A percentile compares a stretch with the other conserved stretches of the same genome.
These are phyloP conservation scores for Cyphomyrus plagiostoma DNA, from an alignment of 2,113 vertebrate species.

Conservation along the genomic window DNA sequence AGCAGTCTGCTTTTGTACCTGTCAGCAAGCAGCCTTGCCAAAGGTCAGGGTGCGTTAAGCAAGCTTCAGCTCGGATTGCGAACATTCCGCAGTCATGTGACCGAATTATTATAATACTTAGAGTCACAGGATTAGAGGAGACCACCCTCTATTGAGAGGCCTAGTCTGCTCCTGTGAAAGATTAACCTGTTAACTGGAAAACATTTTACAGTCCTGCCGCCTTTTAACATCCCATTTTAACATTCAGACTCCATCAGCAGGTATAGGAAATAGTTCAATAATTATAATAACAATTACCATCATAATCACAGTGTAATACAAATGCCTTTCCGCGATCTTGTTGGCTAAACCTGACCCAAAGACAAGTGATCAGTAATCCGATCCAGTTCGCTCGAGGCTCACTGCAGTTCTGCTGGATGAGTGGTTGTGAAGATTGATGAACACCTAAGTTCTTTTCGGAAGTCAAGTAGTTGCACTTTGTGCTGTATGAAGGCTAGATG, in stretches of 20 bases:
- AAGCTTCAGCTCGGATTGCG: not conserved
- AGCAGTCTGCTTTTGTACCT: slow-evolving; percentile 9
- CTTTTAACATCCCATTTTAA: not conserved
- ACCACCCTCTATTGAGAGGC: too few relatives aligned
- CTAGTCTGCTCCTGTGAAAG: not conserved
- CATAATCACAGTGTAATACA: not conserved
- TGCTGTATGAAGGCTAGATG: not conserved
- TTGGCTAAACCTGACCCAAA: not conserved
- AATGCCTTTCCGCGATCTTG: not conserved
- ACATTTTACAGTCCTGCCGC: not conserved
- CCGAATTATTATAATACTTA: not conserved
- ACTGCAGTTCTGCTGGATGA: not conserved
- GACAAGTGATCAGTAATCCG: not conserved
- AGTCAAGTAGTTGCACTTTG: not conserved
- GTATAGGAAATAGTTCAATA: not conserved
- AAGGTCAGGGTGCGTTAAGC: not conserved
- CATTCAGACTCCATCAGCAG: not conserved
- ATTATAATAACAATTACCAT: not conserved
- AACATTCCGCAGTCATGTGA: slow-evolving; percentile 8
- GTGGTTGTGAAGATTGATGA: not conserved
- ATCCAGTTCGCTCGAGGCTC: not conserved
- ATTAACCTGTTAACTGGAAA: not conserved
- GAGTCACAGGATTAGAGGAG: not conserved
- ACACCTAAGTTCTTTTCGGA: not conserved
- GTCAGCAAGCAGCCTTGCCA: slow-evolving; percentile 9